Percentiles rank a stretch among this genome's conserved stretches.
Conservation (phyloP, 2,888 invertebrate genomes). For the Seira sanloemensis region DNA sequence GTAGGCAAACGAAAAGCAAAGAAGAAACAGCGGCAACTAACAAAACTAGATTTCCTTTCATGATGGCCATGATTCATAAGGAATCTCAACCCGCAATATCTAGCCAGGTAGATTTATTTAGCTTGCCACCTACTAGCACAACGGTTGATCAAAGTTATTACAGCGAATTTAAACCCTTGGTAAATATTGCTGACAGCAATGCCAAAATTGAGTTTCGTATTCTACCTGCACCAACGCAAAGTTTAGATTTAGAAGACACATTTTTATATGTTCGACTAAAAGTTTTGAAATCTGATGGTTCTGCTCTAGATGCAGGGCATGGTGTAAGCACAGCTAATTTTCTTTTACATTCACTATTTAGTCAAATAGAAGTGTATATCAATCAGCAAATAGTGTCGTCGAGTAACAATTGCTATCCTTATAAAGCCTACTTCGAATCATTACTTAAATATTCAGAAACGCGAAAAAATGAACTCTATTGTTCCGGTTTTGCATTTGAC, state of each 20-base stretch:
- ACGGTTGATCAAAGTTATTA: constrained; percentile 58
- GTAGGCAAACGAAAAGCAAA: background rate
- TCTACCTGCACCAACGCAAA: constrained; percentile 40
- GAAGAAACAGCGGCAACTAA: background rate
- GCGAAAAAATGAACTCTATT: constrained; percentile 27
- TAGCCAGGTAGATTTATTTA: constrained; percentile 57
- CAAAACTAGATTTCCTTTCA: constrained; percentile 46
- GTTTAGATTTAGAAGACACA: constrained; percentile 57
- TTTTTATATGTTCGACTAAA: constrained; percentile 43
- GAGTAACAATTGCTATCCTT: constrained; percentile 45
- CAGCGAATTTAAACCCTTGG: constrained; percentile 65
- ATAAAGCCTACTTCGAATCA: constrained; percentile 41
- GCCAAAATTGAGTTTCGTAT: constrained; percentile 66
- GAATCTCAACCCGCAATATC: constrained; percentile 41
- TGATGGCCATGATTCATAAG: constrained; percentile 52
- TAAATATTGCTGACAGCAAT: constrained; percentile 53
- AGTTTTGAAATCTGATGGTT: constrained; percentile 18
- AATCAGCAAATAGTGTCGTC: constrained; percentile 37
- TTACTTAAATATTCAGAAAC: constrained; percentile 26
- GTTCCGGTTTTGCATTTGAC: constrained; percentile 53
- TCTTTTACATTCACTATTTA: constrained; percentile 49
- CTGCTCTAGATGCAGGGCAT: background rate
- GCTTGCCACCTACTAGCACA: constrained; percentile 55
- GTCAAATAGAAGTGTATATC: constrained; percentile 37
- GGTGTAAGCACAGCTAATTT: constrained; percentile 28